Percentiles rank a stretch among this genome's conserved stretches.
phyloP scores from a whole-genome alignment of 2,888 invertebrate genomes.

The Drosophila neotestacea region DNA sequence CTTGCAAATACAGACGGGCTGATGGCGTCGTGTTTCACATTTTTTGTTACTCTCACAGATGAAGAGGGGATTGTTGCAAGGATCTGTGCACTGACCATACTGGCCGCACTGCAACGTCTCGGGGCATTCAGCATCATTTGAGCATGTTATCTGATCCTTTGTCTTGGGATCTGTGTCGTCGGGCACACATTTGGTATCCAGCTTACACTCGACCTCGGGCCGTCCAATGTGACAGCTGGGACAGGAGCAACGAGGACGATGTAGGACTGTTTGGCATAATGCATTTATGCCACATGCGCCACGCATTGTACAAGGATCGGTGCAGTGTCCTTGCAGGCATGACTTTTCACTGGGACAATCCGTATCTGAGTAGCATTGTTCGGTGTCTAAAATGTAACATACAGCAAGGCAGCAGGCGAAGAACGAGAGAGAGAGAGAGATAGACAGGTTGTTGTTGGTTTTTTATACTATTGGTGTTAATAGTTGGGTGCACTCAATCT shows the following conservation, averaged over 20 bases:
- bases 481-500: conserved; percentile 77
- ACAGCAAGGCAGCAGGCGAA: conserved; percentile 54
- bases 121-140: conserved; percentile 90
- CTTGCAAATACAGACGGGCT: conserved; percentile 94
- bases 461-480: conserved; percentile 66
- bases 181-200: conserved; percentile 91
- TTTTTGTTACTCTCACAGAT: conserved; percentile 93
- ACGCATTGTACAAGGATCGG: conserved; percentile 95
- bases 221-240: conserved; percentile 94
- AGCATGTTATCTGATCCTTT: conserved; percentile 88
- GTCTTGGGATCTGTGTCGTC: conserved; percentile 85
- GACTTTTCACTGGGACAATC: conserved; percentile 96
- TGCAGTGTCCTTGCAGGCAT: conserved; percentile 95
- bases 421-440: conserved; percentile 79
- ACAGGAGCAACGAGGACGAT: conserved; percentile 94
- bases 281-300: conserved; percentile 96
- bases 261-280: conserved; percentile 93
- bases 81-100: conserved; percentile 92
- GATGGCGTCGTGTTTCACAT: conserved; percentile 94
- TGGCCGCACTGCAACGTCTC: conserved; percentile 90
- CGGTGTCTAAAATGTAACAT: conserved; percentile 86
- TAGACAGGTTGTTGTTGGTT: conserved; percentile 75
- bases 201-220: conserved; percentile 91
- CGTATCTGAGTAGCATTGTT: conserved; percentile 95
- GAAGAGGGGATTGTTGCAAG: conserved; percentile 89